phyloP scores from a whole-genome alignment of 92 coral and sea anemone genomes.

The Pocillopora meandrina region DNA sequence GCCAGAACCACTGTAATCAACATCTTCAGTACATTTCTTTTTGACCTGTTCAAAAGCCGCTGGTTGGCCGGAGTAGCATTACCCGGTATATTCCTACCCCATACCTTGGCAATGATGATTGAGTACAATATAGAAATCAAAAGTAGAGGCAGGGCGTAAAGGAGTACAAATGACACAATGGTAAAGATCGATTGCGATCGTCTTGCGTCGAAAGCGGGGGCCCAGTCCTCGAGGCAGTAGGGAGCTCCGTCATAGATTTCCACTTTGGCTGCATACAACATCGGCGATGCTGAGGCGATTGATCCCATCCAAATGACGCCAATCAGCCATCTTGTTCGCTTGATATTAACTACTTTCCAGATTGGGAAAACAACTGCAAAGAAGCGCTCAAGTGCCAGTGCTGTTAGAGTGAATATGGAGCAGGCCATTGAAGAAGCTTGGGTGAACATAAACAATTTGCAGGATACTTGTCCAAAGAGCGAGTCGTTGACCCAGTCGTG shows the following conservation, averaged over 20 bases:
- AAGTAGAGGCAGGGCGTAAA: slow-evolving; percentile 55
- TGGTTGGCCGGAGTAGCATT: slow-evolving; percentile 50
- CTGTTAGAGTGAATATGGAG: slow-evolving; percentile 71
- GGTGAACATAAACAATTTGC: slow-evolving; percentile 47
- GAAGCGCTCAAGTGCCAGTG: slow-evolving; percentile 68
- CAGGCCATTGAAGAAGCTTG: slow-evolving; percentile 64
- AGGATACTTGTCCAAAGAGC: slow-evolving; percentile 48
- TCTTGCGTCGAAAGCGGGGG: slow-evolving; percentile 53
- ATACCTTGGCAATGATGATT: slow-evolving; percentile 61
- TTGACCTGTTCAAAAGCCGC: slow-evolving; percentile 45
- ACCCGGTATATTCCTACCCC: slow-evolving; percentile 72
- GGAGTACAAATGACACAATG: slow-evolving; percentile 45
- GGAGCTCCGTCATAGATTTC: slow-evolving; percentile 17
- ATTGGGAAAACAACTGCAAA: slow-evolving; percentile 69
- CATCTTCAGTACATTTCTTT: slow-evolving; percentile 69
- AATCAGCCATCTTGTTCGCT: slow-evolving; percentile 50
- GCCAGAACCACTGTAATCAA: slow-evolving; percentile 60
- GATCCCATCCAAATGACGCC: slow-evolving; percentile 42
- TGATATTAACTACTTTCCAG: slow-evolving; percentile 28
- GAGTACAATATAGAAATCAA: slow-evolving; percentile 61
- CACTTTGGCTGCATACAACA: slow-evolving; percentile 47
- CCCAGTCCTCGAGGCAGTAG: slow-evolving; percentile 59
- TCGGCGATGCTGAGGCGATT: slow-evolving; percentile 36
- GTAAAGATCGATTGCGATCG: slow-evolving; percentile 55
- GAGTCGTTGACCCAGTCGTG: slow-evolving; percentile 37